Evolutionary conservation across 2,888 invertebrate species (phyloP).

Genomic region (Cancer borealis): DNA sequence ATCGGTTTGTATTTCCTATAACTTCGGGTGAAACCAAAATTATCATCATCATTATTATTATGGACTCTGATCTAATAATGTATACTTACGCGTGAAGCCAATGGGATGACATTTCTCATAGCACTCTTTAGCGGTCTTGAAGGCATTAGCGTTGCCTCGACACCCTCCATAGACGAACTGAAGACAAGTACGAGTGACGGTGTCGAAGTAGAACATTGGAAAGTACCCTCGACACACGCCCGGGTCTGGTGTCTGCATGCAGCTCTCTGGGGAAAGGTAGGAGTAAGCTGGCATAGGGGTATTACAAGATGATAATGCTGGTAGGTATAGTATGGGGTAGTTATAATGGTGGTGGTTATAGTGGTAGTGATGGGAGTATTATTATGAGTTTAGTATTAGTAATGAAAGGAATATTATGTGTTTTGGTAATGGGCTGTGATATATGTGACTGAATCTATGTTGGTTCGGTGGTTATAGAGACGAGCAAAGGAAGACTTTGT

Average conservation of each 20-base stretch:
- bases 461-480: too few relatives aligned
- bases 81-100: slow-evolving; percentile 54
- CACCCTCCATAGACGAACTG: slow-evolving; percentile 82
- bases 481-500: too few relatives aligned
- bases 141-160: slow-evolving; percentile 81
- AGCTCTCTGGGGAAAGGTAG: slow-evolving; percentile 52
- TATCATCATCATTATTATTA: too few relatives aligned
- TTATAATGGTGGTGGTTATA: neutral
- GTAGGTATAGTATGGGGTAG: neutral
- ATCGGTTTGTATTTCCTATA: too few relatives aligned
- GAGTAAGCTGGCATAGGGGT: neutral
- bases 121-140: slow-evolving; percentile 79
- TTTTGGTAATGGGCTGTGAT: too few relatives aligned
- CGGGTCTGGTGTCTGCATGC: slow-evolving; percentile 76
- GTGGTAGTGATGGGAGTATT: too few relatives aligned
- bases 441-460: too few relatives aligned
- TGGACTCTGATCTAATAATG: too few relatives aligned
- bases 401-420: too few relatives aligned
- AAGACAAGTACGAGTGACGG: slow-evolving; percentile 79
- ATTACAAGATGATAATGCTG: neutral
- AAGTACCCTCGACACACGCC: slow-evolving; percentile 79
- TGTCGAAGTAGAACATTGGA: slow-evolving; percentile 80
- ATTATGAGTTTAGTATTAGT: too few relatives aligned
- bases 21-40: too few relatives aligned
- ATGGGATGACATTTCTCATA: slow-evolving; percentile 77